Evolutionary conservation across 2,113 vertebrate species (phyloP).

Genomic region (Alouatta palliata): DNA sequence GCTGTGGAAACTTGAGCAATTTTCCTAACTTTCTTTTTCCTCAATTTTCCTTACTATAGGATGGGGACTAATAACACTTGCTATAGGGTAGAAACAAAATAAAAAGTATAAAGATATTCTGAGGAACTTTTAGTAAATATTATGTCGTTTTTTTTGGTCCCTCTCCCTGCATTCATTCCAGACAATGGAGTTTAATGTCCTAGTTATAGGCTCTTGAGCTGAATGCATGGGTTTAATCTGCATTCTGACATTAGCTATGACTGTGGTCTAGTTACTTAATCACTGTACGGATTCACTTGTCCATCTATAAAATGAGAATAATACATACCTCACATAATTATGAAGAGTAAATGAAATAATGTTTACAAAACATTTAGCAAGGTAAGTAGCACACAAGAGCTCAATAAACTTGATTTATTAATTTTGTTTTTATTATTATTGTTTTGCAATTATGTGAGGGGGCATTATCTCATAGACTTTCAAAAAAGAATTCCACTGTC

Average conservation of each 20-base stretch:
- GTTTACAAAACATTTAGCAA: constrained; percentile 10
- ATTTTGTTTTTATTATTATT: background rate
- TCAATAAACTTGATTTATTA: constrained; percentile 4
- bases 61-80: background rate
- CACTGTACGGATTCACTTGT: background rate
- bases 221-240: background rate
- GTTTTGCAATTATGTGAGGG: background rate
- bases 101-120: background rate
- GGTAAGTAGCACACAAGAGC: background rate
- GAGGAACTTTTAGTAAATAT: background rate
- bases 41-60: background rate
- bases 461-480: background rate
- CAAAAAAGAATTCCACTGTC: background rate
- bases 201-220: background rate
- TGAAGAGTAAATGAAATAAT: constrained; percentile 24
- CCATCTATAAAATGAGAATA: background rate
- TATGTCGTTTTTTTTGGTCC: background rate
- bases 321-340: background rate
- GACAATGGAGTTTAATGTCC: background rate
- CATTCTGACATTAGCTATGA: background rate
- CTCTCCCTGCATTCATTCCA: background rate
- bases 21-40: constrained; percentile 15
- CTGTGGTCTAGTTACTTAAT: background rate
- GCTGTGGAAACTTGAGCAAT: background rate
- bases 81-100: background rate